Conservation (phyloP, 1,140 invertebrate species). For the Ips nitidus region DNA sequence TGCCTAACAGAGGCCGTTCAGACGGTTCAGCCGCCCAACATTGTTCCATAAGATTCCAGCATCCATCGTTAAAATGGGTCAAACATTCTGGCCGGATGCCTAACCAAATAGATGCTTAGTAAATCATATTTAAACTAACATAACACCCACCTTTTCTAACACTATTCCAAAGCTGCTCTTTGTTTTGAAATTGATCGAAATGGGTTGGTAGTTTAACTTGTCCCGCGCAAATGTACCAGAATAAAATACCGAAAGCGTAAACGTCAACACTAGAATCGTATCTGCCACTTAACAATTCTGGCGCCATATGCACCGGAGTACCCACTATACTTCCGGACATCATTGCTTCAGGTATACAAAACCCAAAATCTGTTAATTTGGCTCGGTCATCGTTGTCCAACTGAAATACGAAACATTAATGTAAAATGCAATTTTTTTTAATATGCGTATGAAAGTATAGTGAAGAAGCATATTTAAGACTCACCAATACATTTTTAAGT, state of each 20-base stretch:
- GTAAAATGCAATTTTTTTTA: background rate
- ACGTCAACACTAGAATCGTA: constrained; percentile 88
- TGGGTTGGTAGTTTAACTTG: constrained; percentile 75
- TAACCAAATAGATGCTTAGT: constrained; percentile 47
- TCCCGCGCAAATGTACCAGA: constrained; percentile 89
- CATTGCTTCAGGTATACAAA: constrained; percentile 90
- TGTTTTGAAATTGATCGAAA: constrained; percentile 86
- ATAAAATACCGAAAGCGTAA: constrained; percentile 89
- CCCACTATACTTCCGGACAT: constrained; percentile 86
- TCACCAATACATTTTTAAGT: constrained; percentile 83
- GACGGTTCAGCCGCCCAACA: constrained; percentile 81
- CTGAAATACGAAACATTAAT: constrained; percentile 37
- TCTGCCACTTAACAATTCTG: constrained; percentile 78
- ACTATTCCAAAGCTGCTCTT: constrained; percentile 84
- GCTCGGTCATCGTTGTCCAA: constrained; percentile 75
- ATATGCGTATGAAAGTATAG: background rate
- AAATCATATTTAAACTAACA: background rate
- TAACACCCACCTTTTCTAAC: constrained; percentile 73
- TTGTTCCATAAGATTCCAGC: constrained; percentile 83
- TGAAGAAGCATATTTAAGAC: constrained; percentile 14
- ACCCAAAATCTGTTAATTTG: constrained; percentile 86
- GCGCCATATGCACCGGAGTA: constrained; percentile 91
- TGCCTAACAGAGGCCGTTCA: constrained; percentile 74
- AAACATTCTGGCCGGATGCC: constrained; percentile 76
- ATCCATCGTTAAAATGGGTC: constrained; percentile 72